These are phyloP conservation scores for Tricholauxania praeusta DNA, from an alignment of 2,888 invertebrate species.

Conservation along the genomic window DNA sequence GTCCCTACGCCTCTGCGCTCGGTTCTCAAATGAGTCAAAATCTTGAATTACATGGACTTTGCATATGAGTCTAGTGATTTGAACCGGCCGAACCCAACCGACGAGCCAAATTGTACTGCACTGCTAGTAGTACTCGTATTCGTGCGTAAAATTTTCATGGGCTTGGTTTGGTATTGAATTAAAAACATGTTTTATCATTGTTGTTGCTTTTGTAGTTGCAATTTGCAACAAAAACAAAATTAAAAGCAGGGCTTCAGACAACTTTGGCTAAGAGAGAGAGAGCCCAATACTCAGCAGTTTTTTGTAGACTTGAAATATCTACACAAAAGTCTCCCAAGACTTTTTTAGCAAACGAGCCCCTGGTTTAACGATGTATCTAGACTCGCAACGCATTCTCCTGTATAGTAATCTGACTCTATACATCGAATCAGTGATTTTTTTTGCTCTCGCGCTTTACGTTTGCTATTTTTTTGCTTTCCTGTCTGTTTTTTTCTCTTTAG, in stretches of 20 bases:
- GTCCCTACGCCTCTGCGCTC: slow-evolving; percentile 1
- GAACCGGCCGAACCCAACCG: neutral
- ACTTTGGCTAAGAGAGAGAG: neutral
- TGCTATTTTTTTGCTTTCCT: too few relatives aligned
- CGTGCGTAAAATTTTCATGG: slow-evolving; percentile 37
- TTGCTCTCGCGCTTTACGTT: too few relatives aligned
- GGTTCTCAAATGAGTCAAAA: slow-evolving; percentile 31
- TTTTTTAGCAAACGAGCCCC: too few relatives aligned
- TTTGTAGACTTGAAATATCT: too few relatives aligned
- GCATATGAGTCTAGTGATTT: slow-evolving; percentile 13
- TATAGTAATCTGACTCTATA: too few relatives aligned
- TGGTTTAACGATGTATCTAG: too few relatives aligned
- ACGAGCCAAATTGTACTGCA: neutral
- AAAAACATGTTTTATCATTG: slow-evolving; percentile 18
- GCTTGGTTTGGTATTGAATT: slow-evolving; percentile 36
- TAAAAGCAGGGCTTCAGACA: slow-evolving; percentile 10
- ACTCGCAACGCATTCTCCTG: too few relatives aligned
- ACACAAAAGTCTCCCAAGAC: too few relatives aligned
- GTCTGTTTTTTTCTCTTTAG: too few relatives aligned
- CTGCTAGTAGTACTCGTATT: slow-evolving; percentile 21
- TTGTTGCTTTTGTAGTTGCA: neutral
- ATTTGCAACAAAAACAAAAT: slow-evolving; percentile 1
- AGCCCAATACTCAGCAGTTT: neutral
- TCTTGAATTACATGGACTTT: slow-evolving; percentile 33
- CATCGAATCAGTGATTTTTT: too few relatives aligned